A percentile compares a stretch with the other conserved stretches of the same genome.
Evolutionary conservation across 2,113 vertebrate genomes (phyloP).

Genomic region (Myxocyprinus asiaticus): DNA sequence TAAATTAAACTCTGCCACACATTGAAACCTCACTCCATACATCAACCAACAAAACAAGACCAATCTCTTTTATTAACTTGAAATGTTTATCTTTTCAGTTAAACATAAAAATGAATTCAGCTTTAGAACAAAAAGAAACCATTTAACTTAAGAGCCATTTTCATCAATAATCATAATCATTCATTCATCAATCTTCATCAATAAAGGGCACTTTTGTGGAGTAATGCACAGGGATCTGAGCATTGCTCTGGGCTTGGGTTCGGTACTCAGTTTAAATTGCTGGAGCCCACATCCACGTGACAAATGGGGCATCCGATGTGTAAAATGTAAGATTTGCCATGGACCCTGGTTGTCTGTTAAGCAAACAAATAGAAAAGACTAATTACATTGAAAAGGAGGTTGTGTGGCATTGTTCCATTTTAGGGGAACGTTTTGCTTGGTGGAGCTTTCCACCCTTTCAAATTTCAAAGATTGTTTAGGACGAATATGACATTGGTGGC

Average conservation of each 20-base stretch:
- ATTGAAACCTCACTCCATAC: slow-evolving; percentile 6
- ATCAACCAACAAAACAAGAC: slow-evolving; percentile 29
- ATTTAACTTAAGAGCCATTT: slow-evolving; percentile 32
- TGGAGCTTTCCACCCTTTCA: slow-evolving; percentile 44
- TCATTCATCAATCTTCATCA: not conserved
- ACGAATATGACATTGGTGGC: slow-evolving; percentile 64
- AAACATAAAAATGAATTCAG: slow-evolving; percentile 36
- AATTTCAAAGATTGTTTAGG: slow-evolving; percentile 62
- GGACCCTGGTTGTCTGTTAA: slow-evolving; percentile 54
- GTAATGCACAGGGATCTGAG: slow-evolving; percentile 15
- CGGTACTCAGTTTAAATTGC: slow-evolving; percentile 38
- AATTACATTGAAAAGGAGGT: slow-evolving; percentile 50
- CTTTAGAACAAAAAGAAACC: slow-evolving; percentile 27
- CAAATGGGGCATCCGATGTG: slow-evolving; percentile 52
- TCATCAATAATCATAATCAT: not conserved
- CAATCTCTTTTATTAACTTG: not conserved
- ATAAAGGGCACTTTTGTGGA: slow-evolving; percentile 35
- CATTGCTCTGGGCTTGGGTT: not conserved
- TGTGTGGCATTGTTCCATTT: slow-evolving; percentile 59
- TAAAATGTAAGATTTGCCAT: slow-evolving; percentile 57
- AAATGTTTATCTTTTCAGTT: slow-evolving; percentile 40
- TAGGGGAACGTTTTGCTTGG: slow-evolving; percentile 28
- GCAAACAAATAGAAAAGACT: slow-evolving; percentile 62
- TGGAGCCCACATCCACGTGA: slow-evolving; percentile 43
- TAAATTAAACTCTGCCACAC: slow-evolving; percentile 27